Conservation (phyloP, 2,888 invertebrate species). For the Megastigmus dorsalis region DNA sequence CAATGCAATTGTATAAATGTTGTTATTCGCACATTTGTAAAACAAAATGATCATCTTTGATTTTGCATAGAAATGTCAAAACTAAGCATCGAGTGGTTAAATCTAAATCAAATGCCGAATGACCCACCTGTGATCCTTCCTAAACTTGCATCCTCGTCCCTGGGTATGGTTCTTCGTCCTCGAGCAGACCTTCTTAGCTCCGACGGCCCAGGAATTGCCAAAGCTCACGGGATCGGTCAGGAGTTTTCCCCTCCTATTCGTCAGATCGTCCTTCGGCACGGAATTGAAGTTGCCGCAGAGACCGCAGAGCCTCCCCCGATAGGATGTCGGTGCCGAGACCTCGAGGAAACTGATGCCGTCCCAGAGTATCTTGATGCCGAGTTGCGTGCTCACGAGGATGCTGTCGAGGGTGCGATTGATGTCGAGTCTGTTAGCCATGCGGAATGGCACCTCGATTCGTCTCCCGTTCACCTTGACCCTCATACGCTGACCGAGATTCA, state of each 20-base stretch:
- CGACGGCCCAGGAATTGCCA: conserved; percentile 93
- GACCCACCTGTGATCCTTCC: conserved; percentile 69
- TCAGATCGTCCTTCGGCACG: conserved; percentile 89
- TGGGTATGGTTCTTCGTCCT: conserved; percentile 73
- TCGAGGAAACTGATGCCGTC: conserved; percentile 95
- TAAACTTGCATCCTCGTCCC: conserved; percentile 71
- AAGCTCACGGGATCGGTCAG: conserved; percentile 82
- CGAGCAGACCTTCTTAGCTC: conserved; percentile 83
- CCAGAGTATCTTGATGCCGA: conserved; percentile 92
- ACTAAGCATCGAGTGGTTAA: too few relatives aligned
- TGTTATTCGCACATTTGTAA: too few relatives aligned
- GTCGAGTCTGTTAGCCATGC: conserved; percentile 76
- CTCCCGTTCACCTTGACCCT: conserved; percentile 90
- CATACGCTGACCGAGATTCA: conserved; percentile 90
- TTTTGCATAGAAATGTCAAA: too few relatives aligned
- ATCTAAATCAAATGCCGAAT: not conserved
- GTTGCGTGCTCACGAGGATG: conserved; percentile 80
- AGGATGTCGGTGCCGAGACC: conserved; percentile 84
- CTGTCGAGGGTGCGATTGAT: conserved; percentile 82
- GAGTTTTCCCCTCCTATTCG: conserved; percentile 81
- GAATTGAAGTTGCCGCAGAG: conserved; percentile 97
- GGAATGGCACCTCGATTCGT: conserved; percentile 83
- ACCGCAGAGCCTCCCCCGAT: conserved; percentile 88
- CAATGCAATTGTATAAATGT: too few relatives aligned
- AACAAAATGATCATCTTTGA: too few relatives aligned